These are phyloP conservation scores for Mactromeris polynyma DNA, from an alignment of 2,888 invertebrate genomes.

Conservation along the genomic window DNA sequence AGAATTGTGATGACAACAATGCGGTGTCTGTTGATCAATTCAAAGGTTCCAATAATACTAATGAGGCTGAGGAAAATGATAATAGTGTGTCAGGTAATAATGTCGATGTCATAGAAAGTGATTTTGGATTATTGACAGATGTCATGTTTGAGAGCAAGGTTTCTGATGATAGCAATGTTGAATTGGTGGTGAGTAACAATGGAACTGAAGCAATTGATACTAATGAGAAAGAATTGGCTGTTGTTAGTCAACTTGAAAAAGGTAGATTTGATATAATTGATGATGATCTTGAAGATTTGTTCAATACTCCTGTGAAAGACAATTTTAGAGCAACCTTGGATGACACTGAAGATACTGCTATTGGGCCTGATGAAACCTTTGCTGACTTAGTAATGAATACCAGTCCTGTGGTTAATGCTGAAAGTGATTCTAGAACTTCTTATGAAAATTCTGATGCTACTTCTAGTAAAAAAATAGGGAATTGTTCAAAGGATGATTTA, in stretches of 20 bases:
- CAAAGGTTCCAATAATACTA: background rate
- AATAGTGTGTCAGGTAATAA: background rate
- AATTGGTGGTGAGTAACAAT: background rate
- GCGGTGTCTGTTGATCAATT: background rate
- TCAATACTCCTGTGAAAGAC: background rate
- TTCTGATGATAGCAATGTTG: background rate
- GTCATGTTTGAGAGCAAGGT: too few relatives aligned
- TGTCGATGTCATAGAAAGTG: background rate
- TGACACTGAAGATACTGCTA: background rate
- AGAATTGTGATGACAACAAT: background rate
- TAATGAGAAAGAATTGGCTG: background rate
- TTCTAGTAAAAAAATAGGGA: background rate
- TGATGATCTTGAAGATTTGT: conserved; percentile 53
- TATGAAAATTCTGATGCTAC: too few relatives aligned
- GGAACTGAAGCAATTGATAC: background rate
- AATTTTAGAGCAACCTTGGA: background rate
- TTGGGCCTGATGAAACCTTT: background rate
- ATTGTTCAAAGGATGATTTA: background rate
- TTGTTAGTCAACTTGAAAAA: conserved; percentile 34
- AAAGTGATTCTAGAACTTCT: background rate
- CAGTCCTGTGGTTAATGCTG: background rate
- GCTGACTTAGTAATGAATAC: background rate
- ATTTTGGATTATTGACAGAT: background rate
- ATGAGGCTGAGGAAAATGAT: background rate
- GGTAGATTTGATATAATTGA: conserved; percentile 64